Base-by-base conservation (phyloP, 1,140 invertebrate species). In the Drosophila triauraria region DNA sequence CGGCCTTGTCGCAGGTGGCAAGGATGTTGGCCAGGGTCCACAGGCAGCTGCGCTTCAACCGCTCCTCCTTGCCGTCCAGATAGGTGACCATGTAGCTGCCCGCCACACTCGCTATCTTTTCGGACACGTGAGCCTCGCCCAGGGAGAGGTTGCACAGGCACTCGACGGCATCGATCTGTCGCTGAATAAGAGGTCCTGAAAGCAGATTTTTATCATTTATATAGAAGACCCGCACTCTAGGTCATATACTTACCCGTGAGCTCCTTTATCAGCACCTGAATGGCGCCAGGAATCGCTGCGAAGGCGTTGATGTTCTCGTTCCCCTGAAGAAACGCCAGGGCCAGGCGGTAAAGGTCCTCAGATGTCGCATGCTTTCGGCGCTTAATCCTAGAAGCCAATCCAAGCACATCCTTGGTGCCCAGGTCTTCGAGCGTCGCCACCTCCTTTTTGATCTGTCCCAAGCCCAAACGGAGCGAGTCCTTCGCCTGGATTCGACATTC, bases 141-240 rank as follows among this genome's bases (percentile, higher is more conserved):
- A 93, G 38, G 2, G 91, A 91, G 15, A 92, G 58, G 59, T 93
- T 93, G 56, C 92, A 93, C 30, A 93, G 40, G 46, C 84, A 90
- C 64, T 93, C 88, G 10, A 72, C 68, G 0, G 92, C 86, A 15
- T 71, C 61, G 5, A 92, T 59, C 69, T 91, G 86, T 1, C 71
- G 74, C n/a, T 72, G 51, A 1, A 75, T 51, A 30, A 92, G 32
- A 0, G 75, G 25, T 8, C 91, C 91, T 92, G 17, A 3, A 13
- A 42, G 10, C 5, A 7, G 6, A 20, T 2, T 9, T 0, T n/a
- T 3, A 42, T 62, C 4, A 6, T 13, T 40, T 15, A 40, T 42
- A 30, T 7, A 6, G 23, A 25, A n/a, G 1, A 5, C 1, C 9
- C 32, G 32, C 4, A 10, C 3, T 27, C 2, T 10, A 13, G 13